Conservation (phyloP, 2,113 vertebrate species). For the Arvicanthis niloticus region DNA sequence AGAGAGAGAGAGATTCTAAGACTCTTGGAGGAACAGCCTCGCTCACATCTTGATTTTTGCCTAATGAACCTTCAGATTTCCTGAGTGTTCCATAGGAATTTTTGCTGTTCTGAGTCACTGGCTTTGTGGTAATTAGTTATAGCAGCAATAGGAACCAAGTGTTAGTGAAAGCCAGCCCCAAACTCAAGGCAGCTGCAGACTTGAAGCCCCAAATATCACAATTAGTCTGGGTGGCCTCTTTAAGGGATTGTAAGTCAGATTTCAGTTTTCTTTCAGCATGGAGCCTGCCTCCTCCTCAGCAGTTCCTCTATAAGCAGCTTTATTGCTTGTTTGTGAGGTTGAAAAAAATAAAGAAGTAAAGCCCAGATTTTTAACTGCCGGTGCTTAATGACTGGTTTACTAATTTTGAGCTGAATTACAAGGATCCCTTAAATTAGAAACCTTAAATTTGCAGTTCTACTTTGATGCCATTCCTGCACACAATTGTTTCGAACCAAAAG, state of each 20-base stretch:
- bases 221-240: background rate
- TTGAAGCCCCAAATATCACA: background rate
- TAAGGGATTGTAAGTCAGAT: background rate
- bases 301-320: slow-evolving; percentile 22
- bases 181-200: background rate
- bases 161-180: background rate
- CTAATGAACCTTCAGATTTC: background rate
- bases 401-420: slow-evolving; percentile 40
- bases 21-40: background rate
- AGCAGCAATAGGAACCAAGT: background rate
- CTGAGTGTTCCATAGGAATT: background rate
- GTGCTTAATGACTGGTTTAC: slow-evolving; percentile 36
- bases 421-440: slow-evolving; percentile 18
- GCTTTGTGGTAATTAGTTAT: slow-evolving; percentile 6
- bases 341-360: background rate
- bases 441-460: slow-evolving; percentile 58
- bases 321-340: background rate
- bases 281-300: background rate
- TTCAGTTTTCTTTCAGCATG: slow-evolving; percentile 45
- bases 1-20: no score
- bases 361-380: background rate
- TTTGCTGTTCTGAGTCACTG: background rate
- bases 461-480: slow-evolving; percentile 46
- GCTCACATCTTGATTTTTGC: background rate
- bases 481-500: slow-evolving; percentile 53